Percentiles rank a stretch among this genome's conserved stretches.
Conservation (phyloP, 2,888 invertebrate species). For the Acronicta psi region DNA sequence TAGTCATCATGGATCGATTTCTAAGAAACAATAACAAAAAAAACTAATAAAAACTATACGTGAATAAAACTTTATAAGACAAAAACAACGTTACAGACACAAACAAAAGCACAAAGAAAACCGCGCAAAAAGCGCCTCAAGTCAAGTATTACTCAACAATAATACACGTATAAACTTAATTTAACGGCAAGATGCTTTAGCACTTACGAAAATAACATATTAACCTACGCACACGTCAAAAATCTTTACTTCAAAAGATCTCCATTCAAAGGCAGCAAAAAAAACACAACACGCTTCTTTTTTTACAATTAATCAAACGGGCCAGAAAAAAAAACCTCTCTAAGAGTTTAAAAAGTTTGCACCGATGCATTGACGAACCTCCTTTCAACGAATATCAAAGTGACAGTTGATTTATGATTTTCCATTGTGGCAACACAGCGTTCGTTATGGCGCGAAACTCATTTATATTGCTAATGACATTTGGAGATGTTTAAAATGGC, state of each 20-base stretch:
- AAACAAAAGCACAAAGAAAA: constrained; percentile 30
- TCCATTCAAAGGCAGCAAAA: constrained; percentile 64
- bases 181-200: constrained; percentile 57
- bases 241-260: constrained; percentile 61
- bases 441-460: constrained; percentile 86
- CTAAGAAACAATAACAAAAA: too few relatives aligned
- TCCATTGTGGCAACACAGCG: constrained; percentile 82
- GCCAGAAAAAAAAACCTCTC: constrained; percentile 63
- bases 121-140: constrained; percentile 23
- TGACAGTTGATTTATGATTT: constrained; percentile 86
- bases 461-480: constrained; percentile 86
- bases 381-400: constrained; percentile 86
- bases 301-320: constrained; percentile 81
- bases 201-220: constrained; percentile 57
- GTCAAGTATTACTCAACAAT: constrained; percentile 31
- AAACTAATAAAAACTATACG: constrained; percentile 12
- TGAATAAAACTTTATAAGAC: constrained; percentile 18
- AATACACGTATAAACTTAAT: constrained; percentile 55
- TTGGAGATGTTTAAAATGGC: constrained; percentile 81
- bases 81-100: constrained; percentile 26
- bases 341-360: constrained; percentile 83
- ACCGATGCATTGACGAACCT: constrained; percentile 85
- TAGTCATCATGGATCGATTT: too few relatives aligned
- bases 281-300: constrained; percentile 66
- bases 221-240: constrained; percentile 58